Base-by-base conservation (phyloP, 23 tunicate genomes). In the Aplidium turbinatum region DNA sequence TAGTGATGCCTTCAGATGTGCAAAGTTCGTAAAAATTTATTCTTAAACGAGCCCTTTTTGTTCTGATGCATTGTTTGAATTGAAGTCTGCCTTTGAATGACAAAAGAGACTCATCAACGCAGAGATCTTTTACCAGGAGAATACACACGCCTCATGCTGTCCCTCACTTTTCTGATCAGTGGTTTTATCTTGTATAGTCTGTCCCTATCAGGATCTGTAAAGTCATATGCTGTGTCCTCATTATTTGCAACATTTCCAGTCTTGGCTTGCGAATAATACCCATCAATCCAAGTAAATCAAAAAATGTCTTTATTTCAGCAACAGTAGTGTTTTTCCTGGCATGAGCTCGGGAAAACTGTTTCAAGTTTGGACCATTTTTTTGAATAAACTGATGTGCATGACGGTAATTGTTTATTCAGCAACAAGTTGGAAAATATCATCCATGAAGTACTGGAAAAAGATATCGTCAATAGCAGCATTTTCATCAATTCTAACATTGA, bases 31-130 rank as follows among this genome's bases (percentile, higher is more conserved):
- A 54, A n/a, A 54, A 54, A 5, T 54, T 54, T 16, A 54, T 54
- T 54, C 60, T 25, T 18, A 54, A 13, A 11, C 60, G 60, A 54
- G 60, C 60, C 23, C 60, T 16, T 54, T 54, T 54, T 11, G 60
- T 54, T 54, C 60, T 54, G 23, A 54, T 54, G 60, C 60, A 54
- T 54, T 54, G 60, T 54, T 54, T 54, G 60, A 54, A 54, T 11
- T 18, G 23, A 54, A 54, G 60, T 25, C 60, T 54, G 4, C 60
- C 60, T 54, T 54, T 54, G 60, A n/a, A 54, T n/a, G 21, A n/a
- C 22, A 54, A 54, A n/a, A 54, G 22, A 54, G 60, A 54, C 60
- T 54, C 60, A 54, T 54, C 60, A 11, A 54, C 60, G 60, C 60
- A 54, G 22, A 54, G 60, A 54, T 54, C n/a, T 54, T 54, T 54